Conservation (phyloP, 2,888 invertebrate genomes). For the Cephonodes hylas region DNA sequence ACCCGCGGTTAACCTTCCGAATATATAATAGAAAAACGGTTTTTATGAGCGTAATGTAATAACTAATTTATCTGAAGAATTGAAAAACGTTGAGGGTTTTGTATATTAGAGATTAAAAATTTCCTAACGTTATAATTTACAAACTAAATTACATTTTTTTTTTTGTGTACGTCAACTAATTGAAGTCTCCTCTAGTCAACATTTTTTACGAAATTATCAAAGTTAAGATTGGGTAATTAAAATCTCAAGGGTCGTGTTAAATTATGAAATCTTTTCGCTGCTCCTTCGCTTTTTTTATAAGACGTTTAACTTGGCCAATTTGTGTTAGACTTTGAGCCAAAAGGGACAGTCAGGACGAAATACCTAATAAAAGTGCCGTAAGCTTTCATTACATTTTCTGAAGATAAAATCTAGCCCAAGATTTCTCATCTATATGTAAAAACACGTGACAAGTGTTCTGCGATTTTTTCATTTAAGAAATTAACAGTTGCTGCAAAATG, state of each 20-base stretch:
- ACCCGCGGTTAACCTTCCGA: too few relatives aligned
- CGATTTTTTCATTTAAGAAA: too few relatives aligned
- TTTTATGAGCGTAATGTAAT: too few relatives aligned
- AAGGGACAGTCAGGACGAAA: neutral
- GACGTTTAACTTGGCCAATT: neutral
- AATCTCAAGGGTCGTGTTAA: conserved; percentile 41
- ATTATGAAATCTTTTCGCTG: conserved; percentile 40
- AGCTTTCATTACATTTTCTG: neutral
- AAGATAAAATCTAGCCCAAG: too few relatives aligned
- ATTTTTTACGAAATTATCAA: conserved; percentile 65
- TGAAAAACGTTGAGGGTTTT: too few relatives aligned
- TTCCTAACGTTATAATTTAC: neutral
- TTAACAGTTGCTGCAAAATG: too few relatives aligned
- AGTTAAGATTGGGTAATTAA: conserved; percentile 59
- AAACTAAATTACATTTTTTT: conserved; percentile 36
- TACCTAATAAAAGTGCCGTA: neutral
- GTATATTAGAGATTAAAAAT: neutral
- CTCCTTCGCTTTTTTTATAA: conserved; percentile 27
- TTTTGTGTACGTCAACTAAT: conserved; percentile 61
- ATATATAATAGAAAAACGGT: too few relatives aligned
- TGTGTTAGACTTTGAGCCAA: neutral
- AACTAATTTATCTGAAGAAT: too few relatives aligned
- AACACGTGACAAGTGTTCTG: too few relatives aligned
- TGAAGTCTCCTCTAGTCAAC: conserved; percentile 57
- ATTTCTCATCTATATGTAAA: too few relatives aligned